Conservation (phyloP, 2,797 vertebrate species). For the Chrysocyon brachyurus region DNA sequence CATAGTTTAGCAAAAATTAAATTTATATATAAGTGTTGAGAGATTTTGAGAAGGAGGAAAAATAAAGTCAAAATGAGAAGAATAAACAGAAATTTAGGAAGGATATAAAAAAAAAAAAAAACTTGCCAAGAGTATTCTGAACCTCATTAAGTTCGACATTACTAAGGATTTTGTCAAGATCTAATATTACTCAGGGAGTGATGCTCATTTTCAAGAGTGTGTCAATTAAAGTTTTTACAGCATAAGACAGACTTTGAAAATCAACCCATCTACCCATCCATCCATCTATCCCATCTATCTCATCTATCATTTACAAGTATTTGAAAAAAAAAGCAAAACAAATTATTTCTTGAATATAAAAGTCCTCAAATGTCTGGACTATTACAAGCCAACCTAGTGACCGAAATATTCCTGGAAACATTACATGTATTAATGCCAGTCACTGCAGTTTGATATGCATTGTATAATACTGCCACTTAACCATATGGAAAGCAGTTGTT, state of each 20-base stretch:
- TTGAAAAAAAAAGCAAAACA: constrained; percentile 15
- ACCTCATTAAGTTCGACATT: neutral
- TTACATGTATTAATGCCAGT: neutral
- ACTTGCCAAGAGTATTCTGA: neutral
- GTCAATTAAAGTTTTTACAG: neutral
- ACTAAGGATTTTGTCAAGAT: neutral
- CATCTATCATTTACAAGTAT: neutral
- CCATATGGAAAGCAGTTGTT: constrained; percentile 15
- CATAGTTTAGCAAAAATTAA: neutral
- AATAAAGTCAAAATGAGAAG: neutral
- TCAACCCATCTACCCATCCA: neutral
- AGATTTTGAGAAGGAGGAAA: neutral
- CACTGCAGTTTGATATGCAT: neutral
- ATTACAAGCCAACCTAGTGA: neutral
- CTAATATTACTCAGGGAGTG: neutral
- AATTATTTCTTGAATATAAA: neutral
- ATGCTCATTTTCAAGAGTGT: neutral
- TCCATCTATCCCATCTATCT: neutral
- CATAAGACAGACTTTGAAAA: neutral
- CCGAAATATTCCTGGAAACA: constrained; percentile 25
- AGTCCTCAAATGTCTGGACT: neutral
- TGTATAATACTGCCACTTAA: constrained; percentile 36
- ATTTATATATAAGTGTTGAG: neutral
- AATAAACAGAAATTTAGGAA: neutral
- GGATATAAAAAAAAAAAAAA: neutral